phyloP scores from a whole-genome alignment of 2,888 invertebrate genomes.

The Hypercompe scribonia region DNA sequence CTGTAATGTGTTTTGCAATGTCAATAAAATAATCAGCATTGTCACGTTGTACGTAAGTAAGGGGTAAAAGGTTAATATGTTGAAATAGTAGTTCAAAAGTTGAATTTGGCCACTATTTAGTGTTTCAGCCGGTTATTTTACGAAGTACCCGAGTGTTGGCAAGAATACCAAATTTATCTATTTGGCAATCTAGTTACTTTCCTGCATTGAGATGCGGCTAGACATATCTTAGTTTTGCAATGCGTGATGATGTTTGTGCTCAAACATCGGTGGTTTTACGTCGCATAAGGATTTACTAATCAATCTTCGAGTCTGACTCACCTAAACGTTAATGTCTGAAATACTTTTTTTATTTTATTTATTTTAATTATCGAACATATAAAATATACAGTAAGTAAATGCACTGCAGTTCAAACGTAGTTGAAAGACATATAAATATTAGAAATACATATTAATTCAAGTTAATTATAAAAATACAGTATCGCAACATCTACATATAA shows the following conservation, averaged over 20 bases:
- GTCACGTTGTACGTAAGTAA: neutral
- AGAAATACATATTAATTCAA: no score
- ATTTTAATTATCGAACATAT: no score
- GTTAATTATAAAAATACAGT: no score
- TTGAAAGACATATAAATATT: no score
- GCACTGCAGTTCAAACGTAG: no score
- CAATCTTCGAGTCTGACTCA: neutral
- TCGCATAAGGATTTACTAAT: neutral
- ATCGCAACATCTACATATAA: no score
- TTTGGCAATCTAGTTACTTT: neutral
- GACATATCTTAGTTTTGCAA: neutral
- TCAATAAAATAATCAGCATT: neutral
- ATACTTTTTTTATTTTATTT: neutral
- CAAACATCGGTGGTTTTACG: neutral
- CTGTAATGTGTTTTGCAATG: neutral
- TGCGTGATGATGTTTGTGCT: slow-evolving; percentile 1
- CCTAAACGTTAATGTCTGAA: neutral
- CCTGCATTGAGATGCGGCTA: neutral
- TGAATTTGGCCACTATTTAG: neutral
- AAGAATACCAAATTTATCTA: neutral
- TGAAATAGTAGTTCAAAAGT: neutral
- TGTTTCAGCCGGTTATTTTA: neutral
- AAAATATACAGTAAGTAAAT: no score
- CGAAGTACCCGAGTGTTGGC: neutral
- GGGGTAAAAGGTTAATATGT: neutral